Evolutionary conservation across 2,113 vertebrate species (phyloP), one percentile per base, ranked within the genome.

Genomic region (Ovis canadensis): DNA sequence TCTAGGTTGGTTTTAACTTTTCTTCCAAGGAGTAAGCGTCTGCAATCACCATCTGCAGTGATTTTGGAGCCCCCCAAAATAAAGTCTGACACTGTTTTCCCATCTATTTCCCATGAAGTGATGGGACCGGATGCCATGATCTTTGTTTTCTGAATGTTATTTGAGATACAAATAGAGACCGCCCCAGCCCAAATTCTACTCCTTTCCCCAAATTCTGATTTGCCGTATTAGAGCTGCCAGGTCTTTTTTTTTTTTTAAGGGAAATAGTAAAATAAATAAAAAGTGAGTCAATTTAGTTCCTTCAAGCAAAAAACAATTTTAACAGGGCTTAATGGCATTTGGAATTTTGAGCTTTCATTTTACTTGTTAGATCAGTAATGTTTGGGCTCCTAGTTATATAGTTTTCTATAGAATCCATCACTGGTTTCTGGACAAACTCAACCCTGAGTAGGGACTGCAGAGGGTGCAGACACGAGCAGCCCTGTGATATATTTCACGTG

Each of bases 391-490:
- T 43, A 12, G 15, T 57, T 62, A 6, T 29, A 2, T 12, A 8
- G 7, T 23, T 33, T 40, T 86, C 23, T 13, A 2, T 5, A 50
- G 74, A 59, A 45, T 36, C 85, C 23, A 7, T 54, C 15, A 7
- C 14, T 7, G 11, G n/a, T 62, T 77, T 45, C 40, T 55, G 11
- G 33, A 67, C 48, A 59, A 48, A 94, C 86, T 43, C 62, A 1
- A 3, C 11, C 27, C n/a, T 7, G 3, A 48, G 27, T 2, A 21
- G 8, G 6, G 19, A 11, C 15, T 6, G 14, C 6, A 31, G 8
- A 40, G 17, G 0, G 21, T 1, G 7, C 21, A 3, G 9, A 50
- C 19, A 1, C 1, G 0, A 1, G 5, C n/a, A 57, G 89, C 33
- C 14, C 7, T 57, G 25, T 0, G 6, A 7, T 80, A 25, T 48